Evolutionary conservation across 2,797 vertebrate genomes (phyloP).

Genomic region (Poecile montanus): DNA sequence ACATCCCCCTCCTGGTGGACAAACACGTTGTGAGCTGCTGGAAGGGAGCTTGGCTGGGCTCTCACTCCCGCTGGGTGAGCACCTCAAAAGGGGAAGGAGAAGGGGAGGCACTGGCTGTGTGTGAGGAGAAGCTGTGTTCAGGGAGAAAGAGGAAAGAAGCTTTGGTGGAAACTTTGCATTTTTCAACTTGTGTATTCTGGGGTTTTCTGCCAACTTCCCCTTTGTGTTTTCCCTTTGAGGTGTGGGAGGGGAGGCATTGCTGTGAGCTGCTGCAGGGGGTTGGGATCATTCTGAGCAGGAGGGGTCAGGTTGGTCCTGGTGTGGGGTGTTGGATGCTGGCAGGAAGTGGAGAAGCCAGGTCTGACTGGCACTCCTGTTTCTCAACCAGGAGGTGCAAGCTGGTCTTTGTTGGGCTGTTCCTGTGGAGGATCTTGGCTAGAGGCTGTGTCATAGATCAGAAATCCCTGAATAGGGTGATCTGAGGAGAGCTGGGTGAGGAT

Average conservation of each 20-base stretch:
- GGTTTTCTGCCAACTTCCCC: constrained; percentile 46
- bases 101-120: neutral
- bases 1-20: neutral
- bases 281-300: neutral
- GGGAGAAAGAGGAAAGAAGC: neutral
- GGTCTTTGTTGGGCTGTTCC: neutral
- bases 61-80: accelerated
- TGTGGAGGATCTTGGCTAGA: accelerated
- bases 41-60: neutral
- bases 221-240: neutral
- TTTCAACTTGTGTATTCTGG: neutral
- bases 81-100: neutral
- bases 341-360: neutral
- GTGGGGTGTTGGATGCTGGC: neutral
- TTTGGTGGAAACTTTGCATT: constrained; percentile 43
- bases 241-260: accelerated
- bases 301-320: neutral
- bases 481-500: neutral
- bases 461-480: neutral
- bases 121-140: neutral
- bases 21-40: accelerated
- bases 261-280: neutral
- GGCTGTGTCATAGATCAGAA: neutral
- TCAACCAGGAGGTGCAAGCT: accelerated
- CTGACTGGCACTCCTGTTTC: accelerated